A percentile compares a stretch with the other conserved stretches of the same genome.
Conservation (phyloP, 2,888 invertebrate species). For the Plagiodera versicolora region DNA sequence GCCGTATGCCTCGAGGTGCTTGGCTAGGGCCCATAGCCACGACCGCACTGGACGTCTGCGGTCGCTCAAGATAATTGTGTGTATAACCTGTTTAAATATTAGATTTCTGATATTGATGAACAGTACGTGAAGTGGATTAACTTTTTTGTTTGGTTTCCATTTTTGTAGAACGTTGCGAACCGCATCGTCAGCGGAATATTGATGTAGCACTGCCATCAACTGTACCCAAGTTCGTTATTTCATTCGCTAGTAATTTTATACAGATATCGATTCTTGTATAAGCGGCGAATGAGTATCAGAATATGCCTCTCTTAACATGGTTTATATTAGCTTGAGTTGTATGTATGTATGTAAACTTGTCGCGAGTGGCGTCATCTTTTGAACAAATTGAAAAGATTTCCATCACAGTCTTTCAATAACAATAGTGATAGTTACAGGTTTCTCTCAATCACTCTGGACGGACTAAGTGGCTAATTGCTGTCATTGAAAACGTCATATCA, state of each 20-base stretch:
- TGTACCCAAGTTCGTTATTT: not conserved
- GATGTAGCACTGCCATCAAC: not conserved
- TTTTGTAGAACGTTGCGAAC: not conserved
- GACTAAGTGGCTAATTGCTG: no score
- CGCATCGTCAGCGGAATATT: not conserved
- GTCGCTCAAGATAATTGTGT: conserved; percentile 40
- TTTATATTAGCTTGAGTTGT: no score
- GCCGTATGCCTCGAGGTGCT: conserved; percentile 19
- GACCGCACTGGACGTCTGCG: conserved; percentile 29
- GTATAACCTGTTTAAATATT: conserved; percentile 40
- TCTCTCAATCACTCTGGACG: no score
- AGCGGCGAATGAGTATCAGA: no score
- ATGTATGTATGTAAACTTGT: no score
- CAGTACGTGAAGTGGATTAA: conserved; percentile 38
- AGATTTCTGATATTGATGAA: conserved; percentile 38
- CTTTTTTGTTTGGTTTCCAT: conserved; percentile 17
- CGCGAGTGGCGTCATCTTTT: no score
- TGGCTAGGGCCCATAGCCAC: conserved; percentile 13
- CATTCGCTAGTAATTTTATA: not conserved
- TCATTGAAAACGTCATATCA: no score
- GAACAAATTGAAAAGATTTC: no score
- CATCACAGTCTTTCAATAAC: no score
- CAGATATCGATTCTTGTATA: no score
- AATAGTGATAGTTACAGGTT: no score
- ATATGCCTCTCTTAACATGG: no score